Evolutionary conservation across 2,113 vertebrate species (phyloP).

Genomic region (Mastomys natalensis): DNA sequence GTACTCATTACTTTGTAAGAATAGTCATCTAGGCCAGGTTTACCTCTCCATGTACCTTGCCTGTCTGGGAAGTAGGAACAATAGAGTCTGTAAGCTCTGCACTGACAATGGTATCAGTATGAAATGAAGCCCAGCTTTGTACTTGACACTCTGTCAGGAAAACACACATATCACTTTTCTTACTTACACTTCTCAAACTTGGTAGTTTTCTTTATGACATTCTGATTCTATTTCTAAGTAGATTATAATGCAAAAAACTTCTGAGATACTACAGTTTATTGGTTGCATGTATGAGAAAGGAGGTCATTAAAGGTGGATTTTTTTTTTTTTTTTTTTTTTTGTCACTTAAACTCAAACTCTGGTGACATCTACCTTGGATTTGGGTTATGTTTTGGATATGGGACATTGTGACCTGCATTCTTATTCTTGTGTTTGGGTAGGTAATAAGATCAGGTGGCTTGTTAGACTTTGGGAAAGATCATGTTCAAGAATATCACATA

Average conservation of each 20-base stretch:
- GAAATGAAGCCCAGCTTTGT: neutral
- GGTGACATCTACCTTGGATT: neutral
- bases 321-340: too few species aligned
- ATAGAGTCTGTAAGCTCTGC: neutral
- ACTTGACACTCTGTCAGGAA: neutral
- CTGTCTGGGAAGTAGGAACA: neutral
- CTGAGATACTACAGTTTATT: neutral
- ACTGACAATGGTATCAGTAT: neutral
- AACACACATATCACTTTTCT: neutral
- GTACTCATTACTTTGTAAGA: neutral
- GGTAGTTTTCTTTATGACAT: neutral
- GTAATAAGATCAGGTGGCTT: neutral
- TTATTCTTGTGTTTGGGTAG: neutral
- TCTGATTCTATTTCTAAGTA: neutral
- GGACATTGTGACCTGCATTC: neutral
- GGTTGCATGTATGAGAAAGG: neutral
- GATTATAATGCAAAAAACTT: neutral
- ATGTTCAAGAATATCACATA: neutral
- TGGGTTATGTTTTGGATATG: neutral
- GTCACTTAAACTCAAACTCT: neutral
- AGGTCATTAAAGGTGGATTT: neutral
- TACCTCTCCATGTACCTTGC: neutral
- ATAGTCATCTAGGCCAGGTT: neutral
- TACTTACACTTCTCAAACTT: neutral
- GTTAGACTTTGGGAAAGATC: neutral